Percentiles rank a stretch among this genome's conserved stretches.
These are phyloP conservation scores for Rhingia campestris DNA, from an alignment of 2,888 invertebrate species.

Conservation along the genomic window DNA sequence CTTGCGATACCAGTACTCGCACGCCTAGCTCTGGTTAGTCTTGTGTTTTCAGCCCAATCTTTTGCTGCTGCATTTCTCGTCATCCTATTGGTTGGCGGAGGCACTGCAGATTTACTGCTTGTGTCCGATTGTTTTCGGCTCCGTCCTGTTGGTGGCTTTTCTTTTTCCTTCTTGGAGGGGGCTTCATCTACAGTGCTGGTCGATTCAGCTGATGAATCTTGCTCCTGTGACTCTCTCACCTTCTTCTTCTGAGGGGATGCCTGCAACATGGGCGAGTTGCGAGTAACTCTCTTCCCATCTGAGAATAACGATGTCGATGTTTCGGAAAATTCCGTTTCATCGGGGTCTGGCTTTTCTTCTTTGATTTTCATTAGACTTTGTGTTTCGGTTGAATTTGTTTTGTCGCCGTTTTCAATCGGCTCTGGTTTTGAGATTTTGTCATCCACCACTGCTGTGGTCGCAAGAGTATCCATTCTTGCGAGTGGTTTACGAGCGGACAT, in stretches of 20 bases:
- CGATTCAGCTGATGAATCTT: constrained; percentile 45
- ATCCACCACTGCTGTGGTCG: constrained; percentile 8
- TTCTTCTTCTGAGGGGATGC: constrained; percentile 51
- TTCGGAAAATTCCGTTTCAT: constrained; percentile 6
- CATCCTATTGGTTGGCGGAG: constrained; percentile 77
- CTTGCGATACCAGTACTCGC: constrained; percentile 57
- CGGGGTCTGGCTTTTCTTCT: constrained; percentile 40
- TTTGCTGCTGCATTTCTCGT: constrained; percentile 80
- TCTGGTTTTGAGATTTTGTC: not conserved
- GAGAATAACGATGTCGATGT: not conserved
- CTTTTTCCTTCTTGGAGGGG: constrained; percentile 19
- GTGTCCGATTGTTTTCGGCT: constrained; percentile 30
- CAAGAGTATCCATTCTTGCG: constrained; percentile 58
- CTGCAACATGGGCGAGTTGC: constrained; percentile 50
- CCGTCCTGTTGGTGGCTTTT: constrained; percentile 19
- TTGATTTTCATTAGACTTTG: constrained; percentile 29
- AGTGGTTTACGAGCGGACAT: constrained; percentile 68
- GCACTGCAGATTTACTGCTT: constrained; percentile 48
- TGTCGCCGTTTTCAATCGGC: constrained; percentile 35
- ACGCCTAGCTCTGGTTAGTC: constrained; percentile 79
- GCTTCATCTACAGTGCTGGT: constrained; percentile 34
- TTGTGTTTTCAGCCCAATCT: constrained; percentile 78
- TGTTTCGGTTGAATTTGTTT: constrained; percentile 1
- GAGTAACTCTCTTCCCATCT: constrained; percentile 47
- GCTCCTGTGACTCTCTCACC: constrained; percentile 45